Evolutionary conservation across 2,113 vertebrate species (phyloP), one percentile per base, ranked within the genome.

Genomic region (Myotis lucifugus): DNA sequence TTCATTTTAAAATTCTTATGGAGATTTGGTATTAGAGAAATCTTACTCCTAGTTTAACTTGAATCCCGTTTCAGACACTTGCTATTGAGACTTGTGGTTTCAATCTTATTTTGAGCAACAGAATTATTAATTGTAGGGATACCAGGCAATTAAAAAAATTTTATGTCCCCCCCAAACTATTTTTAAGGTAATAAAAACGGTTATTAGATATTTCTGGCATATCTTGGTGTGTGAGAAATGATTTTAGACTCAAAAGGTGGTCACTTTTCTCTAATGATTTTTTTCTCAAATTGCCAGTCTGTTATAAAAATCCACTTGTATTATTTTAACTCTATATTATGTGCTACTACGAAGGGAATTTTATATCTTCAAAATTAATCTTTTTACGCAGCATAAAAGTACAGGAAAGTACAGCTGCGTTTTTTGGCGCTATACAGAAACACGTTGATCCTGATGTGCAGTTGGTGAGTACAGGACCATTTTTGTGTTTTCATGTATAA

Each of bases 361-460:
- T 50, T 50, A 29, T 59, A 82, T 50, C 50, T 69, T 93, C 19
- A 21, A 74, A 78, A 29, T 83, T 56, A 0, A 0, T 87, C 23
- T 56, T 97, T 97, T 95, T 90, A 81, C 73, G 29, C 78, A 98
- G 98, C n/a, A 27, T 85, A 17, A 94, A 95, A 94, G 95, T 72
- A 18, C 95, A 96, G 0, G 40, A 98, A 78, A 0, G 0, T 11
- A 2, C 91, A 18, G 64, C 85, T 56, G 78, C 92, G 0, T 98
- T 98, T 85, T 88, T 98, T 6, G 19, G 85, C 25, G 94, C 97
- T 73, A 81, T 97, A 67, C 97, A 98, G 94, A 96, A 94, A 37
- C 52, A 84, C 0, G 48, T 52, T 8, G 23, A 76, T 66, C 86
- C 67, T 14, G 92, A 95, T 13, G 37, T 97, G 76, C 97, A 98